Evolutionary conservation across 2,888 invertebrate species (phyloP).

Genomic region (Copidosoma aretas): DNA sequence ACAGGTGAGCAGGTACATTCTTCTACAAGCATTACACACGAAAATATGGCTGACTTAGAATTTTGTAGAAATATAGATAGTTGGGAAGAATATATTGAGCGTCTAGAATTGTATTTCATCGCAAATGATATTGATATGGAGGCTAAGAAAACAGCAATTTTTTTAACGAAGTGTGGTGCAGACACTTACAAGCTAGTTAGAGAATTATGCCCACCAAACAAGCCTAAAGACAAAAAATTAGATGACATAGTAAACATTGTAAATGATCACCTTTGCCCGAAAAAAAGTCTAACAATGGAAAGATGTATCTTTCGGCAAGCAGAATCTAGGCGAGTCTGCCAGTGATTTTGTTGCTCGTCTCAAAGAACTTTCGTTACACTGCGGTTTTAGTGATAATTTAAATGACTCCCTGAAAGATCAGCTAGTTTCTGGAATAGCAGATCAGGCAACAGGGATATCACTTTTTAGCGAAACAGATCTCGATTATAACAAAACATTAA

Average conservation of each 20-base stretch:
- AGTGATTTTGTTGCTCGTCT: background rate
- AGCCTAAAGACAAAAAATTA: constrained; percentile 12
- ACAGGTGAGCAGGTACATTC: too few species aligned
- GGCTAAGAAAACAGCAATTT: background rate
- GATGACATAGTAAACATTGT: constrained; percentile 35
- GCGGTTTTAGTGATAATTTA: background rate
- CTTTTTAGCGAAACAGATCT: constrained; percentile 21
- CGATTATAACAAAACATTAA: constrained; percentile 21
- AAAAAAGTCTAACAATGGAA: constrained; percentile 36
- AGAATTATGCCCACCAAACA: background rate
- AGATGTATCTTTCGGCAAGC: constrained; percentile 27
- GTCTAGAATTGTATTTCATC: background rate
- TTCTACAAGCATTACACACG: too few species aligned
- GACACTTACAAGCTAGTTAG: background rate
- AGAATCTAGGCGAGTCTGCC: background rate
- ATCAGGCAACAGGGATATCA: constrained; percentile 15
- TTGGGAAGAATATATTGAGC: background rate
- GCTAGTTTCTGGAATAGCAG: constrained; percentile 18
- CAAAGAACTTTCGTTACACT: background rate
- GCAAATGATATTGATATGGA: background rate
- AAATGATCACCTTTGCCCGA: constrained; percentile 38
- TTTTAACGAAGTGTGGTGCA: background rate
- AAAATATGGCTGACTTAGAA: too few species aligned
- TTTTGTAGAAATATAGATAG: background rate
- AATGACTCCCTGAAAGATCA: constrained; percentile 7